Base-by-base conservation (phyloP, 2,888 invertebrate species). In the Drosophila anomelani region DNA sequence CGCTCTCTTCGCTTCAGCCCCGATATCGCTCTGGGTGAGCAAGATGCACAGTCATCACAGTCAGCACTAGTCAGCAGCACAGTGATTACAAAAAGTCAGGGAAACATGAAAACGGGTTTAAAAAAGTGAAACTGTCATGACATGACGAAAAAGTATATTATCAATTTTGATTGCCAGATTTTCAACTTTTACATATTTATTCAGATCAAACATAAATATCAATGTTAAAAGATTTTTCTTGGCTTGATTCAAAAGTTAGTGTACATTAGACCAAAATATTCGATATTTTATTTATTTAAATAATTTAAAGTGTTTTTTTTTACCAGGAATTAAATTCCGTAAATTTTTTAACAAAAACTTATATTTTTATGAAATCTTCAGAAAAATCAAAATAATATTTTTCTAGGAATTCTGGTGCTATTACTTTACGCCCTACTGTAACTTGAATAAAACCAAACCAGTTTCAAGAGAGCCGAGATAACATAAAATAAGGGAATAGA, bases 61-160 rank as follows among this genome's bases (percentile, higher is more conserved):
- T 75, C 67, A 74, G 64, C 69, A 47, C 57, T 59, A 72, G 63
- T 80, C 43, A 58, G 46, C 64, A 80, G 46, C 64, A 80, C 77
- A 73, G 70, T 81, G 70, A 23, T 41, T 58, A 6, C 7, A 13
- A 74, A 44, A 74, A 77, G 71, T 80, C n/a, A 47, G 46, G 17
- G 15, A 3, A 32, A 3, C 9, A 20, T 17, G 9, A 10, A 20
- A 20, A 29, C 5, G 13, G 9, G 39, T 59, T 32, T 23, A 10
- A 43, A 32, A 26, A 29, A 8, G 29, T 7, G 8, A 29, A 29
- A 29, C 29, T 29, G 29, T 29, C 8, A 29, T 29, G 29, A 29
- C 8, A 29, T 29, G 29, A 4, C 29, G 8, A 8, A 8, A 29
- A 29, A 29, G 29, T 29, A 7, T 29, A 7, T 4, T 32, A 32